These are phyloP conservation scores for Synanceia verrucosa DNA, from an alignment of 2,797 vertebrate genomes.

Conservation along the genomic window DNA sequence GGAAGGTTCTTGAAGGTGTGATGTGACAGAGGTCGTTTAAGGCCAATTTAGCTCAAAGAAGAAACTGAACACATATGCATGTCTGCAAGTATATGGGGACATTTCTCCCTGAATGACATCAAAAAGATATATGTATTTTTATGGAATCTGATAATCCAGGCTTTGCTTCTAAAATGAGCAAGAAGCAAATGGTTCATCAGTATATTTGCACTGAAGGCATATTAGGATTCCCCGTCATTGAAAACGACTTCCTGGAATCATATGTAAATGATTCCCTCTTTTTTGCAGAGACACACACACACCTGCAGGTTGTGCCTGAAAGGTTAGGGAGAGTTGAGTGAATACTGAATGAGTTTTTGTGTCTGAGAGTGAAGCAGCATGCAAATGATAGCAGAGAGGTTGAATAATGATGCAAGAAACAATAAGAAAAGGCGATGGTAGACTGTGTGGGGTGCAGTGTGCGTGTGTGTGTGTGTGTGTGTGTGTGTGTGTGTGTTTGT, in stretches of 20 bases:
- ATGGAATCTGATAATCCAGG: neutral
- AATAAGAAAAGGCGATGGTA: conserved; percentile 25
- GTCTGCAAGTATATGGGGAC: neutral
- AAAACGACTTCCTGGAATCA: conserved; percentile 20
- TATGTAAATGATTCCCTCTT: conserved; percentile 30
- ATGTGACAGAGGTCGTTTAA: neutral
- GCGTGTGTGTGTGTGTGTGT: neutral
- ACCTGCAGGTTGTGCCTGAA: conserved; percentile 39
- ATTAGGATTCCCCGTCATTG: conserved; percentile 26
- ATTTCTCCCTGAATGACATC: conserved; percentile 6
- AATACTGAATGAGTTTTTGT: conserved; percentile 53
- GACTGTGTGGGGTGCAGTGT: neutral
- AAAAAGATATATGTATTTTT: neutral
- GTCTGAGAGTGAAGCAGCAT: conserved; percentile 38
- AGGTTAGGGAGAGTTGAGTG: conserved; percentile 54
- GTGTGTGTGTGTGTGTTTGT: neutral
- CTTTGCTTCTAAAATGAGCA: neutral
- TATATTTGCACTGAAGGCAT: conserved; percentile 35
- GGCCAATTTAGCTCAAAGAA: neutral
- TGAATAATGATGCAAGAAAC: conserved; percentile 51
- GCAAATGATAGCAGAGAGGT: conserved; percentile 27
- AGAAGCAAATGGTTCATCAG: conserved; percentile 27
- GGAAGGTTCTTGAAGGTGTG: neutral
- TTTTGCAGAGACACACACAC: conserved; percentile 11
- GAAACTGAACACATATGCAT: conserved; percentile 2